These are phyloP conservation scores for Drosophila navojoa DNA, from an alignment of 1,140 invertebrate genomes.

Conservation along the genomic window DNA sequence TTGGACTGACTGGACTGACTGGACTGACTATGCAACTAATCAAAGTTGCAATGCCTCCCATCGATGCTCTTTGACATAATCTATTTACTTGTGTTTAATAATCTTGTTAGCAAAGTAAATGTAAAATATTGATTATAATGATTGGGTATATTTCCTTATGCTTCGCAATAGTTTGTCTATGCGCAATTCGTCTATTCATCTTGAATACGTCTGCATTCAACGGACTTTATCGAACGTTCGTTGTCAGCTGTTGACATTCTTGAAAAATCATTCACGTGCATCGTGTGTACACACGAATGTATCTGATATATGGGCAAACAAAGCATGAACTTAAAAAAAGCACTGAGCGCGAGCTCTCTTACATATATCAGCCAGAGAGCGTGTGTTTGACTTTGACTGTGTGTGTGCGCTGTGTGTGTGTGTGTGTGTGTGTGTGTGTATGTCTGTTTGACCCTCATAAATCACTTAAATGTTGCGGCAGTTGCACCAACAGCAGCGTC, in stretches of 20 bases:
- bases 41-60: slow-evolving; percentile 3
- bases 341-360: slow-evolving; percentile 29
- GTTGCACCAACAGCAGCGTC: slow-evolving; percentile 21
- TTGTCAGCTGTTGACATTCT: slow-evolving; percentile 66
- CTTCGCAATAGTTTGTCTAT: too few species aligned
- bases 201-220: slow-evolving; percentile 28
- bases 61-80: background rate
- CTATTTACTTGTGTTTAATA: background rate
- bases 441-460: slow-evolving; percentile 56
- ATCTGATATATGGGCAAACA: slow-evolving; percentile 39
- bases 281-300: slow-evolving; percentile 4
- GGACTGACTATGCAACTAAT: slow-evolving; percentile 35
- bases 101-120: too few species aligned
- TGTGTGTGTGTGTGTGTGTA: slow-evolving; percentile 2
- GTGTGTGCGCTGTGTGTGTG: slow-evolving; percentile 4
- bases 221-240: slow-evolving; percentile 59
- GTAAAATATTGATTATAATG: too few species aligned
- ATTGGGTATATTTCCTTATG: too few species aligned
- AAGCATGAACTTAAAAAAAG: slow-evolving; percentile 26
- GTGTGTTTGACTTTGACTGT: slow-evolving; percentile 1
- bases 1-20: slow-evolving; percentile 37
- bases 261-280: slow-evolving; percentile 64
- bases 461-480: slow-evolving; percentile 66
- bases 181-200: too few species aligned
- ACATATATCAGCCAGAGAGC: too few species aligned